phyloP scores from a whole-genome alignment of 2,113 vertebrate species.

The Caloenas nicobarica region DNA sequence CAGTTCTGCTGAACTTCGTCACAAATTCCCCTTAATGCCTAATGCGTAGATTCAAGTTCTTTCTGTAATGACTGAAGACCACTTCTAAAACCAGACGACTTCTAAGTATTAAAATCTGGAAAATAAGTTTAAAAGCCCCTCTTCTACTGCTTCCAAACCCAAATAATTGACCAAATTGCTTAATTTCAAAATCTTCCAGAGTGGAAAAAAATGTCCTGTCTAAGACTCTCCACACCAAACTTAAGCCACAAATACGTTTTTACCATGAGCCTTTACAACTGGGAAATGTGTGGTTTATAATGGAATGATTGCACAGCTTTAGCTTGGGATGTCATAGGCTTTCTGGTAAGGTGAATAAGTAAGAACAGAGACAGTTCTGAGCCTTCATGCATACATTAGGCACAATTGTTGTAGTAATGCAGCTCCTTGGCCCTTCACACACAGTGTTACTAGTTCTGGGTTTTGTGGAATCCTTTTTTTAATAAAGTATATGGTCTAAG shows the following conservation, averaged over 20 bases:
- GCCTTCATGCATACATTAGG: not conserved
- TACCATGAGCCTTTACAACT: not conserved
- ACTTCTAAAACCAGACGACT: not conserved
- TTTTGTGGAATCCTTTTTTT: slow-evolving; percentile 39
- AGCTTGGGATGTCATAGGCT: not conserved
- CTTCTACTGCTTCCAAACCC: not conserved
- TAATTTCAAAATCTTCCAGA: slow-evolving; percentile 1
- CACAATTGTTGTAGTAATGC: not conserved
- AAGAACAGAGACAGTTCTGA: not conserved
- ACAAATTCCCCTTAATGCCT: slow-evolving; percentile 24
- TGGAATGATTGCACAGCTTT: slow-evolving; percentile 3
- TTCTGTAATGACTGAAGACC: not conserved
- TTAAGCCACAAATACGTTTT: not conserved
- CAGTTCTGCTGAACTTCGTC: not conserved
- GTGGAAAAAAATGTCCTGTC: not conserved
- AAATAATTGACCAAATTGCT: not conserved
- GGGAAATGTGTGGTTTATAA: slow-evolving; percentile 25
- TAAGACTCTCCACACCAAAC: not conserved
- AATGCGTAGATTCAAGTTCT: not conserved
- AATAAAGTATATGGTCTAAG: slow-evolving; percentile 45
- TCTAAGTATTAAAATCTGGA: not conserved
- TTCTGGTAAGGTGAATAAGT: slow-evolving; percentile 24
- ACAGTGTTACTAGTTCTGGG: slow-evolving; percentile 20
- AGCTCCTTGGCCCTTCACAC: not conserved
- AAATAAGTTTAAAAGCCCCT: not conserved